Conservation (phyloP, 2,888 invertebrate species). For the Fragum sueziense region DNA sequence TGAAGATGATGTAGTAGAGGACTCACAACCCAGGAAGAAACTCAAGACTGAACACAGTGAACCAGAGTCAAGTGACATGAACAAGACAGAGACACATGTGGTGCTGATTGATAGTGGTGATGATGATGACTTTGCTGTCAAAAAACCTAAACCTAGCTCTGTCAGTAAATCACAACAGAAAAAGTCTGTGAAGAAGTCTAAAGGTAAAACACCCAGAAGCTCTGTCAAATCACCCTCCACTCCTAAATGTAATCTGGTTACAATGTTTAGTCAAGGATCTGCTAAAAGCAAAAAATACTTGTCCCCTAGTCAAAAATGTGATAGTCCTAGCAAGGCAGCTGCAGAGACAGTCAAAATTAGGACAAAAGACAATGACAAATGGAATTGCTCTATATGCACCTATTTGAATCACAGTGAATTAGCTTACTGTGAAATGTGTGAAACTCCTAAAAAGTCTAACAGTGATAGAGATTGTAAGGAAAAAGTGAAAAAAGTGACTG, state of each 20-base stretch:
- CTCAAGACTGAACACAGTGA: background rate
- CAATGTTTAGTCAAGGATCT: conserved; percentile 10
- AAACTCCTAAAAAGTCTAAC: conserved; percentile 64
- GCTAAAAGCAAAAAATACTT: background rate
- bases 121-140: conserved; percentile 51
- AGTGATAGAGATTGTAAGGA: background rate
- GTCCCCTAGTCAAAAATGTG: background rate
- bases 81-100: background rate
- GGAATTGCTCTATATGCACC: conserved; percentile 77
- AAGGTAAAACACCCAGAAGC: conserved; percentile 7
- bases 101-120: conserved; percentile 48
- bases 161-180: background rate
- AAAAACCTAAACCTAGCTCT: background rate
- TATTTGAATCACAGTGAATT: conserved; percentile 72
- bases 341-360: background rate
- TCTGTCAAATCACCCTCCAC: conserved; percentile 20
- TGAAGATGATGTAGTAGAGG: background rate
- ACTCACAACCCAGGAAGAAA: conserved; percentile 2
- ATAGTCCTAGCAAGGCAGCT: background rate
- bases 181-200: conserved; percentile 15
- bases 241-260: conserved; percentile 24
- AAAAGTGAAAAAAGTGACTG: too few species aligned
- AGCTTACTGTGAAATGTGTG: conserved; percentile 77
- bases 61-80: background rate
- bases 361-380: conserved; percentile 40